phyloP scores from a whole-genome alignment of 2,113 vertebrate species.

The Mormyrus lacerda region DNA sequence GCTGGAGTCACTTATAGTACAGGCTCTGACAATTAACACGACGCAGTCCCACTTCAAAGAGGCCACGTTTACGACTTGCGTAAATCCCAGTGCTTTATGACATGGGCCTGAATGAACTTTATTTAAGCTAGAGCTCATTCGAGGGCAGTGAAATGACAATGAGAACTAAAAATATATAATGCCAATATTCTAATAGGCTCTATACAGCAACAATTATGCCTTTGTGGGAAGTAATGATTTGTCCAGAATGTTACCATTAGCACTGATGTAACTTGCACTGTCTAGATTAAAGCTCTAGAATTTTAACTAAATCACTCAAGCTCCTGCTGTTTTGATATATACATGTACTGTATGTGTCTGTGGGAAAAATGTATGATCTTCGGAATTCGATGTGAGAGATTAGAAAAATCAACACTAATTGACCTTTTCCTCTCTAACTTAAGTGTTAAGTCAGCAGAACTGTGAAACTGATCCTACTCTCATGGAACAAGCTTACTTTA shows the following conservation, averaged over 20 bases:
- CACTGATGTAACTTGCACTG: not conserved
- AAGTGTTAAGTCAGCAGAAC: not conserved
- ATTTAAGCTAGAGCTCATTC: not conserved
- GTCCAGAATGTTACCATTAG: not conserved
- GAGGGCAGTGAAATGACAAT: not conserved
- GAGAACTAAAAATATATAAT: not conserved
- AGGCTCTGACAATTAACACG: not conserved
- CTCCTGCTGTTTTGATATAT: not conserved
- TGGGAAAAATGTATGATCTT: not conserved
- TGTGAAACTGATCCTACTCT: not conserved
- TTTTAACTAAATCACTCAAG: not conserved
- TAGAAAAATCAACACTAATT: not conserved
- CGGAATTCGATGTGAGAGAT: not conserved
- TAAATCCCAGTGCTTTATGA: not conserved
- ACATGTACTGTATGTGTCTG: not conserved
- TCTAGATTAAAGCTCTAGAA: not conserved
- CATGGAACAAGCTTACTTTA: not conserved
- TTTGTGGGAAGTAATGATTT: not conserved
- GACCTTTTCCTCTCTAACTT: not conserved
- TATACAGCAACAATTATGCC: not conserved
- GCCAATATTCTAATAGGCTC: not conserved
- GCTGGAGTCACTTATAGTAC: not conserved
- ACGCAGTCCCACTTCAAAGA: not conserved
- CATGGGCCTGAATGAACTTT: not conserved
- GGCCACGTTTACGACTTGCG: not conserved